phyloP scores from a whole-genome alignment of 2,888 invertebrate genomes.

The Noctua comes region DNA sequence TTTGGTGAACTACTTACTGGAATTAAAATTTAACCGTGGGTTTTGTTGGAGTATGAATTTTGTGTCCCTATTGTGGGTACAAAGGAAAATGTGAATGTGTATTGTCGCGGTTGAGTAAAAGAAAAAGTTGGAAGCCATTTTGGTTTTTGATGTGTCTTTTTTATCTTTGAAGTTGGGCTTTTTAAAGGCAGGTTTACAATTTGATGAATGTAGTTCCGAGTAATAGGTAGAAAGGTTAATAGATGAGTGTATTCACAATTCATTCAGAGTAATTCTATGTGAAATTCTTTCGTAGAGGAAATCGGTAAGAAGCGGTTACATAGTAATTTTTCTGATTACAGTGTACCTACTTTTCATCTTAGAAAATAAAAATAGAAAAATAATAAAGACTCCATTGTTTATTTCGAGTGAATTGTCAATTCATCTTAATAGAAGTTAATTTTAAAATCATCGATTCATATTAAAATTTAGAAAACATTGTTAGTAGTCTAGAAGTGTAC shows the following conservation, averaged over 20 bases:
- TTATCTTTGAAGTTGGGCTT: not conserved
- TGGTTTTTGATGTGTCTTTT: slow-evolving; percentile 23
- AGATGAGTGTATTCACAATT: not conserved
- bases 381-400: not conserved
- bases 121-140: slow-evolving; percentile 15
- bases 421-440: no score
- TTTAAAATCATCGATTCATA: no score
- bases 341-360: not conserved
- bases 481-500: not conserved
- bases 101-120: slow-evolving; percentile 13
- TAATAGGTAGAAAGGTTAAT: not conserved
- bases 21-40: slow-evolving; percentile 64
- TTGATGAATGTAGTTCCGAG: not conserved
- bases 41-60: slow-evolving; percentile 47
- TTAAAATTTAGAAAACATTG: not conserved
- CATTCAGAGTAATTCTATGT: not conserved
- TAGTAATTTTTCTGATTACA: not conserved
- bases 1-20: slow-evolving; percentile 61
- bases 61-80: slow-evolving; percentile 35
- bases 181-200: not conserved
- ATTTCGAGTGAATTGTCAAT: not conserved
- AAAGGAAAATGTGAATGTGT: slow-evolving; percentile 37
- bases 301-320: not conserved
- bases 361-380: not conserved
- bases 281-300: not conserved